phyloP scores from a whole-genome alignment of 2,888 invertebrate genomes.

The Catocala fraxini region DNA sequence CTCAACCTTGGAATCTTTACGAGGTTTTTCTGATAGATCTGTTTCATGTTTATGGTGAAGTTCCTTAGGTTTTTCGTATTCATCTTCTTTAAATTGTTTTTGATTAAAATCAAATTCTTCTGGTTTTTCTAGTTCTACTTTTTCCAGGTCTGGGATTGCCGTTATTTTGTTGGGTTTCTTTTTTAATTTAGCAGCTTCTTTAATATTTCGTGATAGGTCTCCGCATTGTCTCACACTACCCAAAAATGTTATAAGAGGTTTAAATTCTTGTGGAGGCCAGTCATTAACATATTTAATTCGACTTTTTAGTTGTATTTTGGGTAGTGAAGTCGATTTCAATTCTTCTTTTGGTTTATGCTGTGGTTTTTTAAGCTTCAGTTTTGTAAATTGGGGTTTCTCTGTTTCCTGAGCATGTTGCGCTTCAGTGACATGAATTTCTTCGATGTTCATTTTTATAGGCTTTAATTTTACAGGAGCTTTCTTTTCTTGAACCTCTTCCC shows the following conservation, averaged over 20 bases:
- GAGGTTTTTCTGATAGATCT: constrained; percentile 7
- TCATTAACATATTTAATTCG: constrained; percentile 89
- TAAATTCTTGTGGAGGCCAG: constrained; percentile 88
- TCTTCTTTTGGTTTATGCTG: constrained; percentile 82
- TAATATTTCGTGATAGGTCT: constrained; percentile 90
- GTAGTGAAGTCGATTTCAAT: constrained; percentile 76
- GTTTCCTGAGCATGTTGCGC: constrained; percentile 88
- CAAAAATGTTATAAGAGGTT: constrained; percentile 84
- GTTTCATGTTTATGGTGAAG: constrained; percentile 27
- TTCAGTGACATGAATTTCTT: constrained; percentile 88
- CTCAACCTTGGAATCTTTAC: constrained; percentile 1
- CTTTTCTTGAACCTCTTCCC: constrained; percentile 2
- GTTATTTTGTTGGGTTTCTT: constrained; percentile 87
- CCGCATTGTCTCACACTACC: constrained; percentile 88
- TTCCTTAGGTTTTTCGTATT: constrained; percentile 2
- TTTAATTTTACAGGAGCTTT: constrained; percentile 54
- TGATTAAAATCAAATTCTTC: constrained; percentile 60
- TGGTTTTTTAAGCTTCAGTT: constrained; percentile 90
- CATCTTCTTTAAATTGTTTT: constrained; percentile 35
- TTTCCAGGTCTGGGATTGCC: constrained; percentile 82
- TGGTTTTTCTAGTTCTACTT: constrained; percentile 84
- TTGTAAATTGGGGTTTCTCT: constrained; percentile 88
- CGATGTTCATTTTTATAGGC: constrained; percentile 87
- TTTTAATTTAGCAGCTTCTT: constrained; percentile 89
- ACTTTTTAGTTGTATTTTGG: constrained; percentile 91